These are phyloP conservation scores for Paracentrotus lividus DNA, from an alignment of 53 echinoderm and acorn worm species.

Conservation along the genomic window DNA sequence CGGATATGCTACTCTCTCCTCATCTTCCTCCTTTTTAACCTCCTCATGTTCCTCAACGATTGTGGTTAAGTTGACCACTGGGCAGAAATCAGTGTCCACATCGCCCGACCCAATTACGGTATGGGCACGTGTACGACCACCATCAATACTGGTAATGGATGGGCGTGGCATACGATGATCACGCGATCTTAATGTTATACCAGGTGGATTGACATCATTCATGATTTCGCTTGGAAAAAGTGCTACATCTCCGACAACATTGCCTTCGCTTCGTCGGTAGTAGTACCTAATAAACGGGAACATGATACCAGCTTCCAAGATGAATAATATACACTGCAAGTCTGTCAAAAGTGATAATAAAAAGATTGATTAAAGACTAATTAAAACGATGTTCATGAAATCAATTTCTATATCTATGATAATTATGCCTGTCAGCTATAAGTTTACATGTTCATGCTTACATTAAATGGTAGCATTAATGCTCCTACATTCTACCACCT, in stretches of 20 bases:
- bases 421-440: too few relatives aligned
- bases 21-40: too few relatives aligned
- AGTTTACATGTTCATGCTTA: too few relatives aligned
- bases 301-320: slow-evolving; percentile 50
- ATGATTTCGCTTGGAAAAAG: neutral
- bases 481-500: too few relatives aligned
- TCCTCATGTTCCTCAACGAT: neutral
- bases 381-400: too few relatives aligned
- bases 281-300: slow-evolving; percentile 52
- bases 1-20: neutral
- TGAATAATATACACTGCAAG: slow-evolving; percentile 50
- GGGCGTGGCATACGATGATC: slow-evolving; percentile 2
- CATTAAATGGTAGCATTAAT: too few relatives aligned
- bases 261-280: slow-evolving; percentile 54
- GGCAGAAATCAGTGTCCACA: slow-evolving; percentile 26
- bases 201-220: neutral
- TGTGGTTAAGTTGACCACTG: neutral
- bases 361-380: too few relatives aligned
- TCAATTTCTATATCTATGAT: too few relatives aligned
- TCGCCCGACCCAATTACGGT: slow-evolving; percentile 41
- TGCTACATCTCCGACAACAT: slow-evolving; percentile 24
- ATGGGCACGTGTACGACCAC: neutral
- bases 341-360: slow-evolving; percentile 39
- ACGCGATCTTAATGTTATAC: slow-evolving; percentile 18
- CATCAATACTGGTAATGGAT: slow-evolving; percentile 25